Conservation (phyloP, 1,140 invertebrate species). For the Procambarus virginalis region DNA sequence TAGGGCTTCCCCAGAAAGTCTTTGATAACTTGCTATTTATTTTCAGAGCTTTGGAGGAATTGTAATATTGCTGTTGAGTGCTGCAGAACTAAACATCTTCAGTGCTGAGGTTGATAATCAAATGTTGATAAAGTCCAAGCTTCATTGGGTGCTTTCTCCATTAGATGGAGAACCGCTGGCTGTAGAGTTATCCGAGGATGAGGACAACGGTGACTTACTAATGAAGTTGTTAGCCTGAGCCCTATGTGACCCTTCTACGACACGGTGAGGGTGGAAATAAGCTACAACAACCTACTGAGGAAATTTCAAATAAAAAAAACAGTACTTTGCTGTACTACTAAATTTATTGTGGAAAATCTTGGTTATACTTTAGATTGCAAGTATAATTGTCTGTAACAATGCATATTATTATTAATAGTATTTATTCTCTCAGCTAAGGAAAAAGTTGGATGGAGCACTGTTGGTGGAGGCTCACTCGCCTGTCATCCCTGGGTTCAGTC, state of each 20-base stretch:
- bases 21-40: neutral
- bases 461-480: constrained; percentile 59
- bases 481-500: constrained; percentile 48
- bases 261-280: no score
- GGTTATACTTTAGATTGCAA: neutral
- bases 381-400: neutral
- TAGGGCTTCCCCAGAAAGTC: no score
- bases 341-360: neutral
- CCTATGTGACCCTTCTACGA: no score
- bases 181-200: constrained; percentile 8
- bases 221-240: no score
- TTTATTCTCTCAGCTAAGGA: constrained; percentile 24
- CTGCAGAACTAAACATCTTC: constrained; percentile 34
- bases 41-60: constrained; percentile 47
- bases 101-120: constrained; percentile 28
- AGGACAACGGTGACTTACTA: no score
- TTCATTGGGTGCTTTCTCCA: constrained; percentile 40
- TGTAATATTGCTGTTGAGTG: constrained; percentile 40
- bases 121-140: constrained; percentile 20
- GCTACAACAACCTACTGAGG: no score
- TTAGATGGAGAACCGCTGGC: constrained; percentile 27
- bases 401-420: neutral
- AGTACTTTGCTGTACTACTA: neutral
- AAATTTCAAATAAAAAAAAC: no score
- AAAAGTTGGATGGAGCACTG: constrained; percentile 47